These are phyloP conservation scores for Rhincodon typus DNA, from an alignment of 2,797 vertebrate species.

Conservation along the genomic window DNA sequence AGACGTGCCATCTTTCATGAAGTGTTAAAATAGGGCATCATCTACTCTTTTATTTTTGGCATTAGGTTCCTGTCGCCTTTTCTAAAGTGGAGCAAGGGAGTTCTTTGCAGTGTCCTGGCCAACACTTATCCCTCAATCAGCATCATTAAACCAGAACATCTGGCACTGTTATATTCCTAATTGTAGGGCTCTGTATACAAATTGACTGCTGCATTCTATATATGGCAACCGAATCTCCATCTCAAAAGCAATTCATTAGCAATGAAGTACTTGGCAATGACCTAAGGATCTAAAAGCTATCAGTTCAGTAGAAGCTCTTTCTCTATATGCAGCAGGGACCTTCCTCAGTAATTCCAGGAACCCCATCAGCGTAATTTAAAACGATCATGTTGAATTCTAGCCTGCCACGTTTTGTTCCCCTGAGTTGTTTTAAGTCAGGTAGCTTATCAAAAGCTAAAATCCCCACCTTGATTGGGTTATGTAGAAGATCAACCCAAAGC, in stretches of 20 bases:
- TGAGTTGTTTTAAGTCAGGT: background rate
- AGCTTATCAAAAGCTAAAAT: background rate
- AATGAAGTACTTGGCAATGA: background rate
- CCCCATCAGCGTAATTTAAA: background rate
- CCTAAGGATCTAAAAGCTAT: background rate
- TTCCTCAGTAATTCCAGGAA: background rate
- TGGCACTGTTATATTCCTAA: background rate
- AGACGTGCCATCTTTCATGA: background rate
- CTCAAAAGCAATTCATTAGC: background rate
- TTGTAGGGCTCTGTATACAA: background rate
- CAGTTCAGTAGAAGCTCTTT: background rate
- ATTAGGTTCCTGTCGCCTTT: background rate
- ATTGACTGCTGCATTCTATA: background rate
- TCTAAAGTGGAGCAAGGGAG: background rate
- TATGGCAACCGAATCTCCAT: background rate
- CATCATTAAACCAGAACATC: background rate
- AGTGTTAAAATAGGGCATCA: background rate
- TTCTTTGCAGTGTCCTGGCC: background rate
- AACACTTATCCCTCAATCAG: background rate
- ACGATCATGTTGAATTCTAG: background rate
- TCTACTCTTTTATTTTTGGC: background rate
- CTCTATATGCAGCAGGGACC: background rate
- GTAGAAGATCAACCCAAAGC: background rate
- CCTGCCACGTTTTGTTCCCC: too few species aligned
- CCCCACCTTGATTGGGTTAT: background rate